A percentile compares a stretch with the other conserved stretches of the same genome.
Evolutionary conservation across 2,113 vertebrate genomes (phyloP).

Genomic region (Hypomesus transpacificus): DNA sequence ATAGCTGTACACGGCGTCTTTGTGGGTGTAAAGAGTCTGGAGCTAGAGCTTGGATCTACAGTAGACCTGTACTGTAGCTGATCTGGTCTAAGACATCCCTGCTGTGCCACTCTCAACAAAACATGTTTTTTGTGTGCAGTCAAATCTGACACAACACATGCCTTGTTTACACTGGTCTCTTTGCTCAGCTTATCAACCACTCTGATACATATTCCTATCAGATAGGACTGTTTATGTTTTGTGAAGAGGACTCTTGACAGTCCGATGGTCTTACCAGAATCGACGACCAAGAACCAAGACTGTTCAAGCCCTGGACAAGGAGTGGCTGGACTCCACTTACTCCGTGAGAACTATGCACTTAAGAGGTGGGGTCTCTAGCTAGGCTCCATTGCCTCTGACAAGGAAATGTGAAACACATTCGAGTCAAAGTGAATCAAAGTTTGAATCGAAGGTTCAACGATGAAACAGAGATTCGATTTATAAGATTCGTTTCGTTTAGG

Average conservation of each 20-base stretch:
- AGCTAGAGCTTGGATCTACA: neutral
- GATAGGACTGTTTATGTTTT: neutral
- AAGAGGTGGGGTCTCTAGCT: constrained; percentile 13
- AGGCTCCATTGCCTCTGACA: constrained; percentile 39
- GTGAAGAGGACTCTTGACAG: neutral
- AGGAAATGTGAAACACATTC: constrained; percentile 49
- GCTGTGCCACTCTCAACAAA: constrained; percentile 14
- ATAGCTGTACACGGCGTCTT: no score
- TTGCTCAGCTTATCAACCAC: neutral
- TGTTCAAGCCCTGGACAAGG: constrained; percentile 9
- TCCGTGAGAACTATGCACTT: constrained; percentile 60
- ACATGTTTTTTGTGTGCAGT: neutral
- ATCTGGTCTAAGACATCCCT: neutral
- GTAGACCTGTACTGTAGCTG: no score
- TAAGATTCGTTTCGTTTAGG: neutral
- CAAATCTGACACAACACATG: neutral
- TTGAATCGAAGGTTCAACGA: constrained; percentile 11
- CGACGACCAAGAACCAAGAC: constrained; percentile 7
- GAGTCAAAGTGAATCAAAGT: constrained; percentile 21
- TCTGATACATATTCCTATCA: neutral
- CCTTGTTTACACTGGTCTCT: neutral
- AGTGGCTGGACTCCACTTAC: constrained; percentile 29
- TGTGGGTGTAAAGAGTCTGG: no score
- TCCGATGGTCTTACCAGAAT: no score
- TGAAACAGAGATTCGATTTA: constrained; percentile 7